Evolutionary conservation across 2,113 vertebrate genomes (phyloP).

Genomic region (Elachura formosa): DNA sequence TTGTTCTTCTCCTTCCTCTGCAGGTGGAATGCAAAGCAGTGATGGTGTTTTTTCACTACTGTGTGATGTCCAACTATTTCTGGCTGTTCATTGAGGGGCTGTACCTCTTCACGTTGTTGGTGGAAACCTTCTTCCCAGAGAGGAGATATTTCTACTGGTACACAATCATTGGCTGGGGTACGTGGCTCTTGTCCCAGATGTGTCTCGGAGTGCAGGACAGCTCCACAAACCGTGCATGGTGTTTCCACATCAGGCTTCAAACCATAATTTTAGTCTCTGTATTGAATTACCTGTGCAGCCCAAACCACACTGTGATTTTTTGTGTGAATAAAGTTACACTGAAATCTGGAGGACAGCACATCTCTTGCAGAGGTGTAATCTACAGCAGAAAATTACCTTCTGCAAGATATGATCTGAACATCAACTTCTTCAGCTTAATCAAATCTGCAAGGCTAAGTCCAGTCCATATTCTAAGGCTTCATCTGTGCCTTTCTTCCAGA

Average conservation of each 20-base stretch:
- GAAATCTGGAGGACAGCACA: neutral
- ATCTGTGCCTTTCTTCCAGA: neutral
- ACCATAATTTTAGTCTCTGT: neutral
- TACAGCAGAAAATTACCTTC: neutral
- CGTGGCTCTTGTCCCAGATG: neutral
- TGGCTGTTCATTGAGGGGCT: constrained; percentile 98
- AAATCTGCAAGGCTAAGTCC: neutral
- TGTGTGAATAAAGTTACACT: neutral
- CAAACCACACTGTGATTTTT: rapidly evolving
- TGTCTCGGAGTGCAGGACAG: neutral
- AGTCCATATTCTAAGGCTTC: neutral
- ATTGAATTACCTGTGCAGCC: neutral
- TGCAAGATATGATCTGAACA: neutral
- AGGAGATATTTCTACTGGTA: constrained; percentile 98
- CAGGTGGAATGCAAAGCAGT: constrained; percentile 95
- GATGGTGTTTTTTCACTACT: constrained; percentile 99
- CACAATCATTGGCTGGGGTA: constrained; percentile 88
- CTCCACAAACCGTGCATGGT: rapidly evolving
- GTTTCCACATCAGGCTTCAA: neutral
- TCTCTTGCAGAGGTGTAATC: neutral
- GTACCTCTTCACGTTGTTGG: constrained; percentile 94
- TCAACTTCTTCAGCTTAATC: neutral
- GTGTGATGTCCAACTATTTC: constrained; percentile 99
- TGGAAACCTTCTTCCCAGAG: constrained; percentile 97
- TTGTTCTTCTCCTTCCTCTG: neutral